Evolutionary conservation across 1,140 invertebrate genomes (phyloP), one percentile per base, ranked within the genome.

Genomic region (Ceratina australensis): DNA sequence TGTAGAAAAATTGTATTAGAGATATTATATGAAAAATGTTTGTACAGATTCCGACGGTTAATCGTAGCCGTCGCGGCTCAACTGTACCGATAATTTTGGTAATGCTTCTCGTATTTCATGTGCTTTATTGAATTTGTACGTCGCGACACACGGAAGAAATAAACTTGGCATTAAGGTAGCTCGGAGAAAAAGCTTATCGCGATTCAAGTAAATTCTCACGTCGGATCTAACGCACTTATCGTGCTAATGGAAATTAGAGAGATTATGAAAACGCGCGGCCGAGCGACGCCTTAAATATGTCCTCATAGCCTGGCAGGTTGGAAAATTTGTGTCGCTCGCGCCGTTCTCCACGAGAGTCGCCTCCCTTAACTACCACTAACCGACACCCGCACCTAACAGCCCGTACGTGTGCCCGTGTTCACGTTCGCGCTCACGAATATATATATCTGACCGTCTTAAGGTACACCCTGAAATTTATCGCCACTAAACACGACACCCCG

Each of bases 201-300:
- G 64, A 59, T 24, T 50, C 16, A 26, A 57, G 50, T 24, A 66
- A 66, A 59, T 68, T 52, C 47, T 67, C 24, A 47, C 54, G 52
- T 20, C 0, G 22, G 42, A 60, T 76, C 42, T 24, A 26, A n/a
- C 64, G 20, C 18, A 20, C 68, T 82, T 83, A 79, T 87, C 77
- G 49, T 77, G 76, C 79, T 89, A 87, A 89, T 88, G 87, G 84
- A 88, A 89, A 89, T 88, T 89, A 87, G 84, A 81, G 76, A 87
- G 87, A 88, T 89, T 87, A 87, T 86, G 80, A 83, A 82, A 84
- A 86, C 80, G 85, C 79, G 83, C 71, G 81, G 80, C 72, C 73
- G 60, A 79, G 75, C 73, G 60, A 79, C 82, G 83, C 81, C 85
- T 87, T 84, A 84, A 84, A 86, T 86, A 86, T 67, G 82, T 80